phyloP scores from a whole-genome alignment of 2,888 invertebrate species.

The Xestia ashworthii region DNA sequence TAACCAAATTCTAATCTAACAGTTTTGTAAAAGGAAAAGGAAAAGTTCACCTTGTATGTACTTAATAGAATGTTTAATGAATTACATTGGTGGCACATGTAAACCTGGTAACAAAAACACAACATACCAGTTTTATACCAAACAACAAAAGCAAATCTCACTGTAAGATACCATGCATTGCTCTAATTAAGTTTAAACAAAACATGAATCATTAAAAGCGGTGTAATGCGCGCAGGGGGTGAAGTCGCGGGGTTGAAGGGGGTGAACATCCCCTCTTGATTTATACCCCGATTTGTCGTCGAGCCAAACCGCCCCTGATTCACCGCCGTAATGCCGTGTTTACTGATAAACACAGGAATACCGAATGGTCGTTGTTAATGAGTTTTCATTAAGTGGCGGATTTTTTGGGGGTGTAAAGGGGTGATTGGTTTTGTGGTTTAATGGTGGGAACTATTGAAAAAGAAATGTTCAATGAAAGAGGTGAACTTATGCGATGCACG shows the following conservation, averaged over 20 bases:
- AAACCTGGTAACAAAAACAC: constrained; percentile 3
- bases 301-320: constrained; percentile 79
- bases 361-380: constrained; percentile 60
- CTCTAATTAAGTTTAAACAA: constrained; percentile 71
- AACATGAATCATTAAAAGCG: constrained; percentile 72
- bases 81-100: not conserved
- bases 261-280: constrained; percentile 72
- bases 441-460: not conserved
- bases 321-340: constrained; percentile 71
- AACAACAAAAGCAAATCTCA: constrained; percentile 55
- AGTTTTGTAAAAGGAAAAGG: too few relatives aligned
- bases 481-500: not conserved
- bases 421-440: constrained; percentile 19
- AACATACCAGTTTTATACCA: constrained; percentile 33
- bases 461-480: not conserved
- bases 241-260: constrained; percentile 30
- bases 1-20: too few relatives aligned
- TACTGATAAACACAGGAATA: constrained; percentile 68
- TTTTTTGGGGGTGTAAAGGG: constrained; percentile 26
- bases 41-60: not conserved
- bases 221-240: constrained; percentile 56
- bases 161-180: constrained; percentile 61
- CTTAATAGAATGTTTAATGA: not conserved
- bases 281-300: constrained; percentile 81
- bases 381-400: constrained; percentile 60